Base-by-base conservation (phyloP, 2,888 invertebrate species). In the Scaptomyza polygonia region DNA sequence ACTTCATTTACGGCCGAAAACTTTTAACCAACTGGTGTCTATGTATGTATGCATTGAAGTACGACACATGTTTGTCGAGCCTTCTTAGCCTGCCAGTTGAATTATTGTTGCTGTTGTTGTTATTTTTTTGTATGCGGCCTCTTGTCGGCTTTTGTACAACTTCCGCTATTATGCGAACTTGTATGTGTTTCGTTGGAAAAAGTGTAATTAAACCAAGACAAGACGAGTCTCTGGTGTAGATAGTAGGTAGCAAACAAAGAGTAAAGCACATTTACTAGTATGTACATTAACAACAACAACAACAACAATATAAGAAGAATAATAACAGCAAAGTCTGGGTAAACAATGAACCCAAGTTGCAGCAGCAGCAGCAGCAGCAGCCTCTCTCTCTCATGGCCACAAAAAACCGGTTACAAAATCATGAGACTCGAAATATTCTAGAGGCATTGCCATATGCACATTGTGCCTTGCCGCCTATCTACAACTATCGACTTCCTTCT, bases 61-160 rank as follows among this genome's bases (percentile, higher is more conserved):
- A 25, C 25, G 72, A 76, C 55, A 72, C 40, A 76, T 49, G 77
- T 27, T 51, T 59, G 56, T 51, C 53, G 45, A 45, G 77, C 44
- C 66, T 72, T 72, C 67, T 66, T 57, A 67, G 53, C 36, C 47
- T 39, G 53, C 16, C 45, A 16, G 36, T 21, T 34, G 42, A 29
- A 51, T 55, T 64, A 44, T 58, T n/a, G 56, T 51, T 59, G 34
- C 47, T 71, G 57, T 51, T 70, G n/a, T 27, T 44, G 18, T 47
- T 40, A 21, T 9, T 53, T 43, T 43, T 42, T 56, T 58, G 18
- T 44, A 32, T 47, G 32, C 48, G 64, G 85, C 78, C 71, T 65
- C 67, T 84, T 84, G 79, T n/a, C 85, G 85, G 88, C 86, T 81
- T 87, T 87, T 81, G 79, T 85, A 81, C 65, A 77, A 81, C 87